A percentile compares a stretch with the other conserved stretches of the same genome.
phyloP scores from a whole-genome alignment of 2,113 vertebrate genomes.

The Corythornis madagascariensis region DNA sequence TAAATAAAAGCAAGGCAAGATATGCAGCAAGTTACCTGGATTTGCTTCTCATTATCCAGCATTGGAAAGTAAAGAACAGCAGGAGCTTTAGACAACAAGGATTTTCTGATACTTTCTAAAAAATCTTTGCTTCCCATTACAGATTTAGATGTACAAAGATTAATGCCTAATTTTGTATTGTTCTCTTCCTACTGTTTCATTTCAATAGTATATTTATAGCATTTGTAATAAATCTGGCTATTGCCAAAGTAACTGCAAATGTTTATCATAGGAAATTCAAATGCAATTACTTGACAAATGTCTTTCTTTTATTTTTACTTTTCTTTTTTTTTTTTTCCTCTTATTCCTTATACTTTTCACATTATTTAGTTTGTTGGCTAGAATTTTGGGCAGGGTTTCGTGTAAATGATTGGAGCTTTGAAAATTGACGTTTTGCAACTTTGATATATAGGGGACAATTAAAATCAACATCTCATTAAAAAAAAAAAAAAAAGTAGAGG shows the following conservation, averaged over 20 bases:
- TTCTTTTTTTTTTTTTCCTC: background rate
- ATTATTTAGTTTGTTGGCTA: background rate
- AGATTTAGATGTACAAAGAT: background rate
- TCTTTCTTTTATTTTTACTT: background rate
- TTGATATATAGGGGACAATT: background rate
- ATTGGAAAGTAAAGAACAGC: background rate
- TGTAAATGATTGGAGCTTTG: background rate
- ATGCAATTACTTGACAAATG: background rate
- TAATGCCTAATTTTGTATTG: background rate
- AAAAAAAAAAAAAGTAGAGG: background rate
- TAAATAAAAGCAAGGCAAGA: slow-evolving; percentile 2
- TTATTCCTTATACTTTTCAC: background rate
- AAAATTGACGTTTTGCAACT: background rate
- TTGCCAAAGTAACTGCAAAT: background rate
- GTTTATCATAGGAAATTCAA: background rate
- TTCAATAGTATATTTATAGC: background rate
- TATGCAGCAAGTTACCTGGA: background rate
- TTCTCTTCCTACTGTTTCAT: background rate
- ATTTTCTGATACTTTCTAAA: background rate
- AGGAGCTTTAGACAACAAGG: background rate
- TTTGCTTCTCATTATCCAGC: background rate
- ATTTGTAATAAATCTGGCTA: background rate
- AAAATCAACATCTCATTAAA: background rate
- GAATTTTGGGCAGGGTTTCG: background rate
- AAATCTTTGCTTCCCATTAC: background rate